Evolutionary conservation across 2,888 invertebrate species (phyloP), one percentile per base, ranked within the genome.

Genomic region (Drosophila barbarae): DNA sequence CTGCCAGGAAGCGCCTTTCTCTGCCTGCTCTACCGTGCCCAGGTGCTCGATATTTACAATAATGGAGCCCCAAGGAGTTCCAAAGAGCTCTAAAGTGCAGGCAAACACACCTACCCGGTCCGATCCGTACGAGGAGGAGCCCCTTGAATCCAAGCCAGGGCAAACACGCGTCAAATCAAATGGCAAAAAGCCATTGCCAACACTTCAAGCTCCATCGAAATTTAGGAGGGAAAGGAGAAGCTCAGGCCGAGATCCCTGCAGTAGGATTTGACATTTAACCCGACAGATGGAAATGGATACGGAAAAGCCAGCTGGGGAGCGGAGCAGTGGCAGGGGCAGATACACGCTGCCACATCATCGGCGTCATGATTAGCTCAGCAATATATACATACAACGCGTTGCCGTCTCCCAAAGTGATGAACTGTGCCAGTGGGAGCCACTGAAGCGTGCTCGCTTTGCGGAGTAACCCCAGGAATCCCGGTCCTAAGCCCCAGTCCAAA

Each of bases 1-100:
- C 69, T 53, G 59, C 51, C 72, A 60, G 60, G 57, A 57, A 46
- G 52, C 61, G 54, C 49, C 54, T 30, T 21, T 36, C 9, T 34
- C 5, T 13, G 53, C 9, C 13, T 9, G 6, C 50, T 26, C 35
- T 7, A 23, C 41, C 56, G 61, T 26, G 52, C 66, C 51, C 55
- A 49, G 64, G 57, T 69, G 66, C 76, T 78, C 78, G 71, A 78
- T 78, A 82, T 73, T 76, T 75, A 67, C 82, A 75, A 79, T 82
- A 82, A 82, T 59, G 60, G 61, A 64, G 47, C 83, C 55, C 79
- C 32, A 58, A 60, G 59, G 59, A 57, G 46, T 8, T 34, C 63
- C 54, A 39, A 83, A 77, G 80, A 77, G 83, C 83, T 74, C 76
- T 80, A 76, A 80, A 80, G 79, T 66, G 83, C 69, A 69, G 68